Conservation (phyloP, 2,797 vertebrate genomes). For the Antennarius maculatus region DNA sequence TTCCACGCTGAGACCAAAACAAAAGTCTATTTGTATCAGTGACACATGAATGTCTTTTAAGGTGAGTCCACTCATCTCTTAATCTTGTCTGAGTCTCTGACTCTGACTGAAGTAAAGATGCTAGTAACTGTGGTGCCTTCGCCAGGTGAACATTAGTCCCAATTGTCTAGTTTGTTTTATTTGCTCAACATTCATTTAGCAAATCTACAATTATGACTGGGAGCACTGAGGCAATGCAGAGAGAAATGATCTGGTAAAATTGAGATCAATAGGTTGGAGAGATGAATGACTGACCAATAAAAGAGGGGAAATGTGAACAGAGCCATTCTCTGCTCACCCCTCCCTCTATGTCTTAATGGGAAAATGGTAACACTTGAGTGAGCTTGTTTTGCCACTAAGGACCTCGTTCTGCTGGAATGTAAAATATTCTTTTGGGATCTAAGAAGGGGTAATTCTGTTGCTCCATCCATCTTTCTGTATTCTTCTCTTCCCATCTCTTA, state of each 20-base stretch:
- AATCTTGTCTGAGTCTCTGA: constrained; percentile 7
- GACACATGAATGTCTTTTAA: neutral
- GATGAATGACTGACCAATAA: constrained; percentile 58
- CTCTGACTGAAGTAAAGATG: constrained; percentile 1
- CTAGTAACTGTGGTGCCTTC: constrained; percentile 5
- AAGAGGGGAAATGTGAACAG: constrained; percentile 46
- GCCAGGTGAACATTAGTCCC: constrained; percentile 7
- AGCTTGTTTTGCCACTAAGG: constrained; percentile 48
- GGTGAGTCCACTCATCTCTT: too few species aligned
- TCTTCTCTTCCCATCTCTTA: neutral
- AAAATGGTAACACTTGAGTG: constrained; percentile 65
- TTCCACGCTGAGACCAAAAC: constrained; percentile 40
- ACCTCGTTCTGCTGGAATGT: constrained; percentile 37
- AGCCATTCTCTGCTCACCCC: constrained; percentile 47
- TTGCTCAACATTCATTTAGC: constrained; percentile 38
- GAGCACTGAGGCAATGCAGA: constrained; percentile 19
- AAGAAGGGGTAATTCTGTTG: neutral
- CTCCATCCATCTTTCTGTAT: neutral
- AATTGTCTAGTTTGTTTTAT: constrained; percentile 28
- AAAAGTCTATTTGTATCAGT: constrained; percentile 30
- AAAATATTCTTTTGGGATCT: constrained; percentile 50
- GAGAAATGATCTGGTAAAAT: constrained; percentile 46
- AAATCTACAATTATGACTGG: constrained; percentile 22
- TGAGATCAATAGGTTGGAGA: constrained; percentile 56
- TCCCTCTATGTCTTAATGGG: constrained; percentile 58